phyloP scores from a whole-genome alignment of 2,797 vertebrate species.

The Cottoperca gobio region DNA sequence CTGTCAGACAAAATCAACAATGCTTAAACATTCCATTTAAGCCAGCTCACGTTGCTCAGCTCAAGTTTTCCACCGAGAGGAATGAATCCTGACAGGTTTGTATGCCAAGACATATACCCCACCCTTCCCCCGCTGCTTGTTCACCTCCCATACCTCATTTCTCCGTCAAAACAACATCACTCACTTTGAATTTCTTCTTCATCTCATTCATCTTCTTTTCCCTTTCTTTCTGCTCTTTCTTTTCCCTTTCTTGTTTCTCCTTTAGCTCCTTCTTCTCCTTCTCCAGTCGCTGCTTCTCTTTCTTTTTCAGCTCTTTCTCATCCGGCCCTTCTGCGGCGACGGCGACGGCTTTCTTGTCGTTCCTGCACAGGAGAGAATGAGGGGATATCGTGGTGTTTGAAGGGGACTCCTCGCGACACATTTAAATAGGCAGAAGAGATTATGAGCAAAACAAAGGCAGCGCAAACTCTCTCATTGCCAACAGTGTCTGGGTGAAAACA shows the following conservation, averaged over 20 bases:
- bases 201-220: slow-evolving; percentile 78
- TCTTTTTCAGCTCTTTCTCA: slow-evolving; percentile 85
- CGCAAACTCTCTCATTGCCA: slow-evolving; percentile 2
- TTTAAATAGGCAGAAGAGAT: slow-evolving; percentile 26
- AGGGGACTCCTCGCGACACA: neutral
- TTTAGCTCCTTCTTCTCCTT: slow-evolving; percentile 82
- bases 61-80: slow-evolving; percentile 46
- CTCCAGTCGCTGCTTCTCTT: slow-evolving; percentile 81
- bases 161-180: slow-evolving; percentile 47
- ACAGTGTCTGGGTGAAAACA: neutral
- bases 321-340: slow-evolving; percentile 55
- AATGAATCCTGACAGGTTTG: slow-evolving; percentile 83
- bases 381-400: neutral
- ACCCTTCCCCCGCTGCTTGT: slow-evolving; percentile 50
- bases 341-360: slow-evolving; percentile 68
- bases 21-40: slow-evolving; percentile 47
- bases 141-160: slow-evolving; percentile 37
- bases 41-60: slow-evolving; percentile 28
- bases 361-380: slow-evolving; percentile 47
- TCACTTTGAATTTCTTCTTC: slow-evolving; percentile 83
- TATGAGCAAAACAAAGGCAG: slow-evolving; percentile 2
- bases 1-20: slow-evolving; percentile 3
- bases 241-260: slow-evolving; percentile 79
- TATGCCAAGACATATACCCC: slow-evolving; percentile 37
- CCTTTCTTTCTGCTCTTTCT: slow-evolving; percentile 79